These are phyloP conservation scores for Isichthys henryi DNA, from an alignment of 2,113 vertebrate species.

Conservation along the genomic window DNA sequence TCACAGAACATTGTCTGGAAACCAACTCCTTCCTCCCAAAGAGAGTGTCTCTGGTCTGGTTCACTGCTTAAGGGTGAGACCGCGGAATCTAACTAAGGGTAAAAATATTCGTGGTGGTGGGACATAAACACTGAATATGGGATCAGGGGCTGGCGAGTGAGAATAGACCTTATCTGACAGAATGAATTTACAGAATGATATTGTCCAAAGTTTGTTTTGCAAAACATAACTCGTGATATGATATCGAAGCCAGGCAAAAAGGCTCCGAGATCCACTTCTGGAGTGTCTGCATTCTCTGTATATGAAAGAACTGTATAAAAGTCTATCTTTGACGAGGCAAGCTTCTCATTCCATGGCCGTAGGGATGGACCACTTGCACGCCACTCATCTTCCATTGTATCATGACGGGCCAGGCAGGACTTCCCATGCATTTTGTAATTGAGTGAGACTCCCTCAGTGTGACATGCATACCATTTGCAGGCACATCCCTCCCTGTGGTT, in stretches of 20 bases:
- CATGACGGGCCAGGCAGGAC: neutral
- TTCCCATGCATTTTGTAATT: neutral
- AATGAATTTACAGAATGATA: neutral
- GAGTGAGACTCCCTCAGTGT: neutral
- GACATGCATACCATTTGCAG: neutral
- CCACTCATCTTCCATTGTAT: neutral
- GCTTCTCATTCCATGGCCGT: neutral
- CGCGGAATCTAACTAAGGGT: neutral
- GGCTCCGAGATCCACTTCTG: neutral
- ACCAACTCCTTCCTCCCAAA: too few species aligned
- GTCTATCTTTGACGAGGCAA: neutral
- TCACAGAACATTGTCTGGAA: too few species aligned
- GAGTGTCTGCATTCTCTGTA: neutral
- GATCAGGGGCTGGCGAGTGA: neutral
- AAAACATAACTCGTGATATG: neutral
- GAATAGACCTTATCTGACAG: neutral
- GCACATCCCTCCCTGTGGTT: neutral
- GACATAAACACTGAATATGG: neutral
- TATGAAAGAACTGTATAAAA: neutral
- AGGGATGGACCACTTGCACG: neutral
- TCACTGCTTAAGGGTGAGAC: too few species aligned
- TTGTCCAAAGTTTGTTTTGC: neutral
- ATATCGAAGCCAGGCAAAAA: neutral
- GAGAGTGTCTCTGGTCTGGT: too few species aligned
- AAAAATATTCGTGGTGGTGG: neutral